A percentile compares a stretch with the other conserved stretches of the same genome.
Conservation (phyloP, 2,113 vertebrate genomes). For the Melanostigma gelatinosum region DNA sequence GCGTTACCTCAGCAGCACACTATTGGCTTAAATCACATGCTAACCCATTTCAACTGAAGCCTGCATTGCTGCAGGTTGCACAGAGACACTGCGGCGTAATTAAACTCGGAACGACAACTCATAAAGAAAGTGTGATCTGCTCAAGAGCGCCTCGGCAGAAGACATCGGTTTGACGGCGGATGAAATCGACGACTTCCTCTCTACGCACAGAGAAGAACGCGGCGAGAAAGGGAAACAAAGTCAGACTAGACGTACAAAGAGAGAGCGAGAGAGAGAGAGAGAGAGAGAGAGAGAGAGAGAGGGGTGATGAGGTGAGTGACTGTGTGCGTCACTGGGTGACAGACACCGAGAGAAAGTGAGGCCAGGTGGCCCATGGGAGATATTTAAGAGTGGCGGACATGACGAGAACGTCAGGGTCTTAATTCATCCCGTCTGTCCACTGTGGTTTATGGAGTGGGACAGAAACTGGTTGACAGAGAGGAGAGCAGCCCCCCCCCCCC, state of each 20-base stretch:
- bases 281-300: conserved; percentile 14
- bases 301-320: conserved; percentile 45
- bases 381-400: conserved; percentile 60
- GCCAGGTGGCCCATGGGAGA: conserved; percentile 50
- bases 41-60: neutral
- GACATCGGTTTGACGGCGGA: conserved; percentile 28
- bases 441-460: conserved; percentile 71
- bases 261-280: conserved; percentile 11
- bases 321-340: conserved; percentile 40
- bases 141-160: conserved; percentile 43
- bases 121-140: conserved; percentile 18
- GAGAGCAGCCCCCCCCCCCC: conserved; percentile 32
- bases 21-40: neutral
- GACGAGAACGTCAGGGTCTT: conserved; percentile 64
- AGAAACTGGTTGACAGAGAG: conserved; percentile 66
- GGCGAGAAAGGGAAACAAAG: conserved; percentile 4
- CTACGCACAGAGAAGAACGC: neutral
- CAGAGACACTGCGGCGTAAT: conserved; percentile 34
- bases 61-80: conserved; percentile 6
- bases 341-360: conserved; percentile 30
- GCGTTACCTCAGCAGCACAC: neutral
- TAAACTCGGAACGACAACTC: conserved; percentile 33
- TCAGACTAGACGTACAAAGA: neutral
- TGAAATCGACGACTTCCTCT: conserved; percentile 40
- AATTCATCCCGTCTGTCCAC: conserved; percentile 61